phyloP scores from a whole-genome alignment of 92 coral and sea anemone genomes.

The Zoanthus sociatus region DNA sequence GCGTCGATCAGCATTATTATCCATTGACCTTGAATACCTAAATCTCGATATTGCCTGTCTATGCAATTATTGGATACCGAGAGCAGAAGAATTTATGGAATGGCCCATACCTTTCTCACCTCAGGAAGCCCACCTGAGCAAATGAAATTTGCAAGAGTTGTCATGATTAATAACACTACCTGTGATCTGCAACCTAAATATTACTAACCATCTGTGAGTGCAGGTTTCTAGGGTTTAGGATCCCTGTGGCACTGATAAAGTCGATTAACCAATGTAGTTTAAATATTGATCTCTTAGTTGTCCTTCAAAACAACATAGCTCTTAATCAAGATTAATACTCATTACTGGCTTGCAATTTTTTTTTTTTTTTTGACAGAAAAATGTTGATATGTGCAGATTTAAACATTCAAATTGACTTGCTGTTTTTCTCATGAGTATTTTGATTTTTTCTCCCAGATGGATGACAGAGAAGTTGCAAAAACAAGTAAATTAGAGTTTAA shows the following conservation, averaged over 20 bases:
- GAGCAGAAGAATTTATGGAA: no score
- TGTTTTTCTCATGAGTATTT: neutral
- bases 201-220: neutral
- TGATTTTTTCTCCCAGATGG: neutral
- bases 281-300: neutral
- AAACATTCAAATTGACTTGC: neutral
- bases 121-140: no score
- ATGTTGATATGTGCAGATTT: neutral
- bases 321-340: neutral
- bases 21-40: no score
- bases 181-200: neutral
- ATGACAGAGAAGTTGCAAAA: neutral
- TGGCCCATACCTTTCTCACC: no score
- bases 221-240: neutral
- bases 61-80: no score
- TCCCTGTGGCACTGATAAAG: no score
- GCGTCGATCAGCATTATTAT: no score
- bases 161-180: no score
- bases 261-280: neutral
- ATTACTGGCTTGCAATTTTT: neutral
- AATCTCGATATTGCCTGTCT: no score
- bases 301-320: neutral
- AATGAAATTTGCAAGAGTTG: no score
- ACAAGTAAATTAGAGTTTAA: neutral
- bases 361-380: neutral